A percentile compares a stretch with the other conserved stretches of the same genome.
These are phyloP conservation scores for Hermaeophaga mercurialis DNA, from an alignment of 2,888 invertebrate genomes.

Conservation along the genomic window DNA sequence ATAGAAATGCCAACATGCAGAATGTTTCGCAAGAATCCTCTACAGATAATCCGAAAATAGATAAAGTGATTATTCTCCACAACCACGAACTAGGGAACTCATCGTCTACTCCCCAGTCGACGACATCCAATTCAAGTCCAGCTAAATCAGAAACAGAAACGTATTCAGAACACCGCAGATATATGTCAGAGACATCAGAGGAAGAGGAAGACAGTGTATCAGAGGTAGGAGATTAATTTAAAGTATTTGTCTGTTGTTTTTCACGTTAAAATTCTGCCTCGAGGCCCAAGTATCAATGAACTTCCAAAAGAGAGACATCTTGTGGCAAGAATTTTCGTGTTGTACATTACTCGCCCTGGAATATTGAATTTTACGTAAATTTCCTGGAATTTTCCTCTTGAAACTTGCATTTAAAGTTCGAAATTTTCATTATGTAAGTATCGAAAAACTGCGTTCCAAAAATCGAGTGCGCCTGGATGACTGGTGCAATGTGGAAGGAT, in stretches of 20 bases:
- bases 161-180: constrained; percentile 84
- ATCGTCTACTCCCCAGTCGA: constrained; percentile 82
- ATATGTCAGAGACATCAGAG: constrained; percentile 92
- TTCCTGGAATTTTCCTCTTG: constrained; percentile 22
- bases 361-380: constrained; percentile 38
- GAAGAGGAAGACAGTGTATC: constrained; percentile 96
- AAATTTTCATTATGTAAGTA: constrained; percentile 37
- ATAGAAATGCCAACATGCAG: constrained; percentile 84
- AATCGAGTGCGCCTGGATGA: constrained; percentile 32
- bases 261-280: constrained; percentile 47
- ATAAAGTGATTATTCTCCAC: constrained; percentile 74
- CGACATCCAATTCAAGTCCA: constrained; percentile 74
- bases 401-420: constrained; percentile 20
- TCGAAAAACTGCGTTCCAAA: constrained; percentile 28
- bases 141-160: constrained; percentile 87
- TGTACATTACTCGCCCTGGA: constrained; percentile 37
- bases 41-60: constrained; percentile 82
- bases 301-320: constrained; percentile 70
- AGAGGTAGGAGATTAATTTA: constrained; percentile 72
- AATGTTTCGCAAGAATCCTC: constrained; percentile 80
- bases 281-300: constrained; percentile 61
- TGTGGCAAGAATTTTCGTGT: constrained; percentile 56
- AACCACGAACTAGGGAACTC: constrained; percentile 72
- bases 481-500: constrained; percentile 26
- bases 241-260: constrained; percentile 46